Base-by-base conservation (phyloP, 2,797 vertebrate genomes). In the Parambassis ranga region DNA sequence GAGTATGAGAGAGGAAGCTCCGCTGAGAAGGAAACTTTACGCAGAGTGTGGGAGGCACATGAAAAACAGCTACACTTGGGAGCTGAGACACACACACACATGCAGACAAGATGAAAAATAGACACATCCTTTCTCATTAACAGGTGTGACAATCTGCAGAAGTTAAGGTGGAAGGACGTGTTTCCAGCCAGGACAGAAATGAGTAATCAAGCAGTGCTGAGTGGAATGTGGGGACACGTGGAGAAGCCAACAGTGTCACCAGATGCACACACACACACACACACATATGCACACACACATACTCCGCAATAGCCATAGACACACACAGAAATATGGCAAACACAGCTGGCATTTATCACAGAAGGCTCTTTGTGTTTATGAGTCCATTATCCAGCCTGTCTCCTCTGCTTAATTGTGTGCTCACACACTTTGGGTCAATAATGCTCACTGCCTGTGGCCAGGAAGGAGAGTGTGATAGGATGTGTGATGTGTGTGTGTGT, bases 341-440 rank as follows among this genome's bases (percentile, higher is more conserved):
- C 69, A 48, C 53, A 70, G 67, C 44, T 32, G 26, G 48, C 69
- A 75, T 87, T 84, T 48, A 86, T 87, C 82, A 82, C 72, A 73
- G 65, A 4, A 5, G 58, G 46, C 46, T 81, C 61, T 73, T 72
- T 81, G 71, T 85, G 80, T 90, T 90, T 83, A 90, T 83, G 87
- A 82, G 75, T 81, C 82, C 76, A 88, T 89, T 89, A 87, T 61
- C 70, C 14, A 28, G 58, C 68, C 68, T 43, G 75, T 87, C 82
- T 75, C 80, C 61, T 79, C 79, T 69, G 72, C 83, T 77, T 89
- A 90, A 89, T 86, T 85, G 84, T 82, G 80, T 72, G 57, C 81
- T 82, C 80, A 83, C 72, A 84, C 76, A 74, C 78, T 77, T 62
- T 46, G 57, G 81, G 81, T 91, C 82, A 53, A 87, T 90, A 88